These are phyloP conservation scores for Tenthredo livida DNA, from an alignment of 2,888 invertebrate genomes.

Conservation along the genomic window DNA sequence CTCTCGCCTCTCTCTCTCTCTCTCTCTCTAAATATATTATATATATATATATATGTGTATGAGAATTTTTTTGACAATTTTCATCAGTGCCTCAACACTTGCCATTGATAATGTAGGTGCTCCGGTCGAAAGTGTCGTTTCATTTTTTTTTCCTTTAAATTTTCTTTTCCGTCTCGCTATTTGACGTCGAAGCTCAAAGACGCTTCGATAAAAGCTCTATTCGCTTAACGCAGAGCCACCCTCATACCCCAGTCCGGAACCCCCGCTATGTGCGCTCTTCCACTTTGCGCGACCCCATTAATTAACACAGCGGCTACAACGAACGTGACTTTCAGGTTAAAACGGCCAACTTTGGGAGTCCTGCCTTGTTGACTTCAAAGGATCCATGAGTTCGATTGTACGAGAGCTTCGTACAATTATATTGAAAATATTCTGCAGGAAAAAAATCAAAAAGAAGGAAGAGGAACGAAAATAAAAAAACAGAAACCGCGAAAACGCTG, in stretches of 20 bases:
- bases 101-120: neutral
- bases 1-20: neutral
- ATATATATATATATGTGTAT: neutral
- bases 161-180: neutral
- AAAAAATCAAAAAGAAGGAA: no score
- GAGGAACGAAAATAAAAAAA: no score
- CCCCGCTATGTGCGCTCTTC: neutral
- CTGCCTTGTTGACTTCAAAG: slow-evolving; percentile 19
- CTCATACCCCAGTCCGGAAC: neutral
- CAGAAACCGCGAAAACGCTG: neutral
- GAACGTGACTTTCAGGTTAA: slow-evolving; percentile 51
- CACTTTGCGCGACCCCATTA: slow-evolving; percentile 43
- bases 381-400: slow-evolving; percentile 37
- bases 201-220: slow-evolving; percentile 31
- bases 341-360: slow-evolving; percentile 17
- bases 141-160: neutral
- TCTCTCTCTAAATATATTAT: no score
- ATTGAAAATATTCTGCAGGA: neutral
- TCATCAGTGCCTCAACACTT: neutral
- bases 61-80: no score
- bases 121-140: neutral
- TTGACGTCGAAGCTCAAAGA: neutral
- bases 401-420: neutral
- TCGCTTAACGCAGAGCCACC: slow-evolving; percentile 11
- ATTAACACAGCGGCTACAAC: slow-evolving; percentile 46